Base-by-base conservation (phyloP, 2,113 vertebrate genomes). In the Ahaetulla prasina region DNA sequence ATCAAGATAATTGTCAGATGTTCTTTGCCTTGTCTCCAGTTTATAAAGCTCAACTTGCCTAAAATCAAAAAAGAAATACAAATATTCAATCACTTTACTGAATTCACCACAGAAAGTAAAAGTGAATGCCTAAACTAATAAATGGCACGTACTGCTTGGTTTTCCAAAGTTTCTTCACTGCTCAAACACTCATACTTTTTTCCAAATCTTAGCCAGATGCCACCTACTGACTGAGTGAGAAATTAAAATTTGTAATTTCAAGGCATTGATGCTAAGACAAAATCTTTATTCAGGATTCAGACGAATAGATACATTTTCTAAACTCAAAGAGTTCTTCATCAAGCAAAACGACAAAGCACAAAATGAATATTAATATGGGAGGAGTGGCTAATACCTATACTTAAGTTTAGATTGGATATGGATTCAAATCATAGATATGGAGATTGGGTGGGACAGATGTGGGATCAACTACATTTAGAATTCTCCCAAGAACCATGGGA, bases 131-230 rank as follows among this genome's bases (percentile, higher is more conserved):
- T 80, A 22, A 80, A 22, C 68, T 74, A 74, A 74, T 35, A 74
- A 20, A 74, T 20, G 18, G 16, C 68, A 74, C 0, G 1, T 39
- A 35, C 14, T 35, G n/a, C 68, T 50, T 14, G 53, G 27, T 35
- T 43, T 52, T 89, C 23, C 39, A 60, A 60, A 89, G 3, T 85
- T 49, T 45, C 16, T 86, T 52, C n/a, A 35, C 3, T 39, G 20
- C 52, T 60, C 22, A 55, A 25, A 85, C 20, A 12, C 2, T 49
- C 74, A 68, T 16, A 0, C 0, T 55, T 84, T 55, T 94, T 18
- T 47, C 20, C 8, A n/a, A 23, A 92, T 74, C 47, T 53, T 43
- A 63, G 86, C 12, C 43, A 3, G 2, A 20, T 3, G 53, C 47
- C 74, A 47, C 0, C 0, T 4, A 86, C 50, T 2, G n/a, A 92